These are phyloP conservation scores for Psilanteris sp. DNA, from an alignment of 1,140 invertebrate species.

Conservation along the genomic window DNA sequence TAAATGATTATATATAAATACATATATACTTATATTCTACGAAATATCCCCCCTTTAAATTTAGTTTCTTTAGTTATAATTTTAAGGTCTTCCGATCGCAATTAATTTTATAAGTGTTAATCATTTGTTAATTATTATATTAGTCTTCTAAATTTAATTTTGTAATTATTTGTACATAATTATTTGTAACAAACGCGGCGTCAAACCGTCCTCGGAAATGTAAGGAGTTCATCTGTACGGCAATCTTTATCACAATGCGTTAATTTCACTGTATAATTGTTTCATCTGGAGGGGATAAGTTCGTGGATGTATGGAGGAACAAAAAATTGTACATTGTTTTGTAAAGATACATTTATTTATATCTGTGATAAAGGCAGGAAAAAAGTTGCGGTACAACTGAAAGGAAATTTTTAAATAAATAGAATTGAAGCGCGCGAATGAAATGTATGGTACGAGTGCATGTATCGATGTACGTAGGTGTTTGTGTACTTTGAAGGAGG, in stretches of 20 bases:
- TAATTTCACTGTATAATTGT: conserved; percentile 18
- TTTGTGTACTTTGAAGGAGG: conserved; percentile 50
- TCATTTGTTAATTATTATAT: conserved; percentile 35
- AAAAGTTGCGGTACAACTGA: conserved; percentile 45
- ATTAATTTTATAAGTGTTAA: conserved; percentile 33
- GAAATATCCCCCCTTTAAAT: conserved; percentile 43
- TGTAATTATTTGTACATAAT: conserved; percentile 35
- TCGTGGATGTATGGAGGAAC: conserved; percentile 45
- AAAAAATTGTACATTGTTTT: conserved; percentile 76
- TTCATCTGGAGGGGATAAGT: conserved; percentile 28
- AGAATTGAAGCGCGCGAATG: too few species aligned
- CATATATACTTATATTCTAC: conserved; percentile 26
- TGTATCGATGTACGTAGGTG: conserved; percentile 14
- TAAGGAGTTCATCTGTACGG: conserved; percentile 10
- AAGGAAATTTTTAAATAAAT: conserved; percentile 41
- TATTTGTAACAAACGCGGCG: conserved; percentile 8
- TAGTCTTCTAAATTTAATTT: conserved; percentile 32
- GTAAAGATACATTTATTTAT: conserved; percentile 83
- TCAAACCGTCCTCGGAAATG: conserved; percentile 35
- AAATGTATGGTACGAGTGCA: not conserved
- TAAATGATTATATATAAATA: conserved; percentile 27
- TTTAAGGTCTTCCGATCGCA: conserved; percentile 23
- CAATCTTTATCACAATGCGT: conserved; percentile 9
- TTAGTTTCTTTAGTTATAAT: conserved; percentile 11
- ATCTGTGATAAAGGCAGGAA: conserved; percentile 82